These are phyloP conservation scores for Phainopepla nitens DNA, from an alignment of 2,113 vertebrate genomes.

Conservation along the genomic window DNA sequence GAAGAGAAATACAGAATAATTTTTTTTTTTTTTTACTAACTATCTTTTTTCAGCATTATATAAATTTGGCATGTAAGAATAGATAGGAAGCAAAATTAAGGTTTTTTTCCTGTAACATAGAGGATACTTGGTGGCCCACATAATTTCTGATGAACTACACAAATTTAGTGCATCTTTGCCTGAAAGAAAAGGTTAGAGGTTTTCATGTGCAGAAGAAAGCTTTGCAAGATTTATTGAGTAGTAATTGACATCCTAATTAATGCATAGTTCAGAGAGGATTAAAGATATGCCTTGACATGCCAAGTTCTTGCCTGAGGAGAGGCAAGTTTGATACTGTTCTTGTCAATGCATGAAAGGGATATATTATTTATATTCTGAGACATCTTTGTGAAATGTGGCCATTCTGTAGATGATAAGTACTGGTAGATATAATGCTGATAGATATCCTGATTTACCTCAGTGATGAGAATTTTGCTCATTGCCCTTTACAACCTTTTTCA, in stretches of 20 bases:
- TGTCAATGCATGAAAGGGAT: neutral
- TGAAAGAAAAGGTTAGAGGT: slow-evolving; percentile 28
- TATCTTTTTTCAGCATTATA: neutral
- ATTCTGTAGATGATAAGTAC: neutral
- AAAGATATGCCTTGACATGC: slow-evolving; percentile 51
- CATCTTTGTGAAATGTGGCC: neutral
- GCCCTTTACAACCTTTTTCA: neutral
- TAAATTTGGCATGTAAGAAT: neutral
- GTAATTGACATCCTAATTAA: slow-evolving; percentile 19
- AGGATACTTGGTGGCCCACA: neutral
- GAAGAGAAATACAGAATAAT: neutral
- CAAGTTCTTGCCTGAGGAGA: slow-evolving; percentile 57
- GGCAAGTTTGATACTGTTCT: slow-evolving; percentile 42
- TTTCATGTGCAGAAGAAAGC: slow-evolving; percentile 9
- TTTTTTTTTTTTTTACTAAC: neutral
- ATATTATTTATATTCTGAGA: slow-evolving; percentile 48
- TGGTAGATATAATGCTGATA: neutral
- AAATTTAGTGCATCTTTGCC: neutral
- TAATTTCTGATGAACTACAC: neutral
- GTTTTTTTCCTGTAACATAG: neutral
- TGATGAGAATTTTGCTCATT: neutral
- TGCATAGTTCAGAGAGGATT: slow-evolving; percentile 4
- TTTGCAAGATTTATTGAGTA: slow-evolving; percentile 12
- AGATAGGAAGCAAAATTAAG: neutral
- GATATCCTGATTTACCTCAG: neutral